A percentile compares a stretch with the other conserved stretches of the same genome.
These are phyloP conservation scores for Hydrophis major DNA, from an alignment of 2,797 vertebrate genomes.

Conservation along the genomic window DNA sequence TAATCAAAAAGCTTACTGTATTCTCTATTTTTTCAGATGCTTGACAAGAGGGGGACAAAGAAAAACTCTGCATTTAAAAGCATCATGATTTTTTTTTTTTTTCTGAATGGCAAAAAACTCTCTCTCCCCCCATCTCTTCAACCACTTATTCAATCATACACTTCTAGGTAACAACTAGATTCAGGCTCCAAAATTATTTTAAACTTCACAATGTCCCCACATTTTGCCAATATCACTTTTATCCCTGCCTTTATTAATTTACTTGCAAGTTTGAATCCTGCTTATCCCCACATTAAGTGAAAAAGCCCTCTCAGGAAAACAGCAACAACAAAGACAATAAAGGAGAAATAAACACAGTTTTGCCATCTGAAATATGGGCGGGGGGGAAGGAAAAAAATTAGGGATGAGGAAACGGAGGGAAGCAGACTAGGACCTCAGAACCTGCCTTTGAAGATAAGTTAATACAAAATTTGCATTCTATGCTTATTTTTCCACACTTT, in stretches of 20 bases:
- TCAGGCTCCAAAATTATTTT: neutral
- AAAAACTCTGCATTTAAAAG: neutral
- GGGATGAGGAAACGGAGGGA: neutral
- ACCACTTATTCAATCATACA: neutral
- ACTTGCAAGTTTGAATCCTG: neutral
- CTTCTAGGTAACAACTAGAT: neutral
- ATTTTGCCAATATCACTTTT: neutral
- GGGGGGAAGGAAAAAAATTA: fast-evolving
- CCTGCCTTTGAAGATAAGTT: neutral
- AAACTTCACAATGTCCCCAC: neutral
- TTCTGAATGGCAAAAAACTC: neutral
- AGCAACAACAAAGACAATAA: neutral
- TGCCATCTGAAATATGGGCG: neutral
- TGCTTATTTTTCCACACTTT: neutral
- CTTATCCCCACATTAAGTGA: neutral
- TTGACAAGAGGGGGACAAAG: neutral
- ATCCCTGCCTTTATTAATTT: neutral
- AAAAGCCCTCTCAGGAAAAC: neutral
- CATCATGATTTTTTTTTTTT: neutral
- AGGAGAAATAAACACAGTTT: neutral
- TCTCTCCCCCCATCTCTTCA: neutral
- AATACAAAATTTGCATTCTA: neutral
- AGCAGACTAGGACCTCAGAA: neutral
- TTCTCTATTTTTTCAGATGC: neutral
- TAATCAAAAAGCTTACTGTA: neutral